A percentile compares a stretch with the other conserved stretches of the same genome.
phyloP scores from a whole-genome alignment of 1,140 invertebrate species.

The Limonius californicus region DNA sequence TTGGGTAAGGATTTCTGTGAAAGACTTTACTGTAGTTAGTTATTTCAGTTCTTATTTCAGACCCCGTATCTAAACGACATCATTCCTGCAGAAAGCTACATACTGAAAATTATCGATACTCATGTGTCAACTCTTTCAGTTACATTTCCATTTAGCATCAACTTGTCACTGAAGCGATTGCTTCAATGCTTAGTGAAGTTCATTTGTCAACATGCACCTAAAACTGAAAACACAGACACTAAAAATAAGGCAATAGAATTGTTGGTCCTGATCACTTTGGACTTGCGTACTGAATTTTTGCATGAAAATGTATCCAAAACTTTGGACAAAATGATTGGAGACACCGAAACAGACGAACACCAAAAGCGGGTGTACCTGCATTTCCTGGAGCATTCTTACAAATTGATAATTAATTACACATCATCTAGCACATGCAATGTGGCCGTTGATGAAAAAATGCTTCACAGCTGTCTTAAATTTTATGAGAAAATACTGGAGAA shows the following conservation, averaged over 20 bases:
- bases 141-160: slow-evolving; percentile 58
- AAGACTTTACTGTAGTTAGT: too few species aligned
- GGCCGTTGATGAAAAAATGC: slow-evolving; percentile 62
- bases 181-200: slow-evolving; percentile 64
- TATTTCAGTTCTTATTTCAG: slow-evolving; percentile 55
- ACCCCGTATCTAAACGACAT: slow-evolving; percentile 71
- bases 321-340: slow-evolving; percentile 62
- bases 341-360: slow-evolving; percentile 60
- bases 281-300: slow-evolving; percentile 71
- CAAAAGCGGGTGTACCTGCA: slow-evolving; percentile 61
- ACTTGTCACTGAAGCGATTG: slow-evolving; percentile 65
- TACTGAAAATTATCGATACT: slow-evolving; percentile 59
- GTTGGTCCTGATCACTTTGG: slow-evolving; percentile 69
- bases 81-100: slow-evolving; percentile 77
- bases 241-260: slow-evolving; percentile 52
- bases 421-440: slow-evolving; percentile 44
- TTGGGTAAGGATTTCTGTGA: slow-evolving; percentile 45
- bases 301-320: slow-evolving; percentile 60
- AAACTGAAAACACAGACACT: slow-evolving; percentile 48
- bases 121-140: slow-evolving; percentile 57
- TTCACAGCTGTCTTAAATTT: slow-evolving; percentile 70
- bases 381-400: slow-evolving; percentile 65
- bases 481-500: slow-evolving; percentile 83
- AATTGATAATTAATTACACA: slow-evolving; percentile 50
- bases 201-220: slow-evolving; percentile 63